Percentiles rank a stretch among this genome's conserved stretches.
Conservation (phyloP, 2,797 vertebrate species). For the Balearica regulorum region DNA sequence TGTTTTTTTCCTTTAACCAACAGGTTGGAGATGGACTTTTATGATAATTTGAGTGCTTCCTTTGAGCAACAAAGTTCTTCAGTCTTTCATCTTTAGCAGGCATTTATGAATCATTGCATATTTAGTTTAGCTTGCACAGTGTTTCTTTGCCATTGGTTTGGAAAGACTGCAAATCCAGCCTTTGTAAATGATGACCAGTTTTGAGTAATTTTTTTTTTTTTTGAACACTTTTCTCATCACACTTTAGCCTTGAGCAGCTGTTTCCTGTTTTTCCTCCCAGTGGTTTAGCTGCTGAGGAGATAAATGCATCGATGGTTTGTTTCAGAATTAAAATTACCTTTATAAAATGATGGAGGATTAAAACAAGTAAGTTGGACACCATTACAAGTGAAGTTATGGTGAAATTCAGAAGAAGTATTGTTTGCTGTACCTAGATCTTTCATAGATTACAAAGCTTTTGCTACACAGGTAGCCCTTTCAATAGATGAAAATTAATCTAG, state of each 20-base stretch:
- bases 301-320: not conserved
- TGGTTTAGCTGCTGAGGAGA: not conserved
- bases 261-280: slow-evolving; percentile 54
- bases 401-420: not conserved
- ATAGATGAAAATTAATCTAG: not conserved
- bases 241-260: slow-evolving; percentile 35
- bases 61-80: not conserved
- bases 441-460: not conserved
- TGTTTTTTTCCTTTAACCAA: not conserved
- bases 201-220: not conserved
- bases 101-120: not conserved
- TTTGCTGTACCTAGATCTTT: not conserved
- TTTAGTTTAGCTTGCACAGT: not conserved
- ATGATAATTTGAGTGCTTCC: not conserved
- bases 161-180: not conserved
- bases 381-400: not conserved
- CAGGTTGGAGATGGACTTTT: not conserved
- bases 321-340: not conserved
- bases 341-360: not conserved
- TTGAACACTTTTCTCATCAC: not conserved
- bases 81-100: not conserved
- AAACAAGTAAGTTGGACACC: not conserved
- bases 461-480: not conserved
- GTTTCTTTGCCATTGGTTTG: not conserved
- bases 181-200: not conserved